phyloP scores from a whole-genome alignment of 2,113 vertebrate species.

The Thunnus maccoyii region DNA sequence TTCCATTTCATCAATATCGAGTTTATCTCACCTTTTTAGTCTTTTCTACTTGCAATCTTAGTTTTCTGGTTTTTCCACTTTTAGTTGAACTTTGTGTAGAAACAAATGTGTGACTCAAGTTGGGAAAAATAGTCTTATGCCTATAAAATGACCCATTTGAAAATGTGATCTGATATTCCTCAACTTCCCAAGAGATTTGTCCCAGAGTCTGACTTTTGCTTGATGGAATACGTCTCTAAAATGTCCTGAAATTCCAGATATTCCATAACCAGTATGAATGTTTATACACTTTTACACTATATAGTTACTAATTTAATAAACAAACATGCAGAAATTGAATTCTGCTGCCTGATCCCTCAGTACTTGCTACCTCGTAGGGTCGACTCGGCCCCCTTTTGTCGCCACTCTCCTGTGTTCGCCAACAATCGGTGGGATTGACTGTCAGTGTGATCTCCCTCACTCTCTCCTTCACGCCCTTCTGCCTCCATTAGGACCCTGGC shows the following conservation, averaged over 20 bases:
- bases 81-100: background rate
- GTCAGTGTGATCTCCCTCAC: slow-evolving; percentile 56
- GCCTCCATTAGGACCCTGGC: slow-evolving; percentile 84
- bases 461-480: slow-evolving; percentile 90
- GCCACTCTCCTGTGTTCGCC: slow-evolving; percentile 11
- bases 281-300: background rate
- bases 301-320: background rate
- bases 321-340: background rate
- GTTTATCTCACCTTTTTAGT: background rate
- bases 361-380: background rate
- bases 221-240: background rate
- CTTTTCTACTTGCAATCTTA: background rate
- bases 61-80: background rate
- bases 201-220: background rate
- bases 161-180: background rate
- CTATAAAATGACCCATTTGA: background rate
- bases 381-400: slow-evolving; percentile 6
- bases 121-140: background rate
- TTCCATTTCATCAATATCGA: background rate
- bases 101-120: background rate
- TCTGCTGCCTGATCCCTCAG: background rate
- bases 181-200: background rate
- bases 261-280: background rate
- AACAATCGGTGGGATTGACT: slow-evolving; percentile 66
- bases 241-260: background rate